Conservation (phyloP, 53 echinoderm and acorn worm genomes). For the Paracentrotus lividus region DNA sequence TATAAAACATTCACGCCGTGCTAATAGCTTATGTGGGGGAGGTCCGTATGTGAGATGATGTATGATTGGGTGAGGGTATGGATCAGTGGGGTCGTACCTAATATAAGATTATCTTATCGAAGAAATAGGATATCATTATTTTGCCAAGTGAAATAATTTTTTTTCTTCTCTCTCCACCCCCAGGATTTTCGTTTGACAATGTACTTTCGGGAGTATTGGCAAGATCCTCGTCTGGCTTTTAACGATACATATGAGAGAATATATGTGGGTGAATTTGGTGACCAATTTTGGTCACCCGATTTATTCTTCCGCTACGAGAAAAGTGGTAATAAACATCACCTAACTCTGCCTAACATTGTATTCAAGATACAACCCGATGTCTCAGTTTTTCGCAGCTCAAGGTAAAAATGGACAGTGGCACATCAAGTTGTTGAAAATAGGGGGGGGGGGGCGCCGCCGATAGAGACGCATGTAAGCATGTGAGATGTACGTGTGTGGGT, state of each 20-base stretch:
- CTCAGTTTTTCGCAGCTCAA: conserved; percentile 69
- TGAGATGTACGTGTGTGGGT: too few relatives aligned
- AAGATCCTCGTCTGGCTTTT: conserved; percentile 73
- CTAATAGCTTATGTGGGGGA: too few relatives aligned
- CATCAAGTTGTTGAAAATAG: too few relatives aligned
- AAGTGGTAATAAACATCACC: conserved; percentile 62
- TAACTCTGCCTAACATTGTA: conserved; percentile 73
- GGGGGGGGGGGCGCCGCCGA: too few relatives aligned
- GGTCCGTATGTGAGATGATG: too few relatives aligned
- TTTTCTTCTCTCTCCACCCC: background rate
- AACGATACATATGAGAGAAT: conserved; percentile 59
- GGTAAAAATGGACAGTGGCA: conserved; percentile 41
- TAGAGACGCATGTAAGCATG: too few relatives aligned
- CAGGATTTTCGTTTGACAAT: conserved; percentile 82
- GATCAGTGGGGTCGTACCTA: too few relatives aligned
- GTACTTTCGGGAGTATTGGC: conserved; percentile 78
- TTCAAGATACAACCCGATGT: conserved; percentile 73
- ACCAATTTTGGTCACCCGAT: conserved; percentile 79
- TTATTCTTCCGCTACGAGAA: conserved; percentile 84
- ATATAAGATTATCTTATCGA: too few relatives aligned
- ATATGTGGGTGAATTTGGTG: conserved; percentile 53
- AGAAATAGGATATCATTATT: too few relatives aligned
- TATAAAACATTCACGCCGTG: too few relatives aligned
- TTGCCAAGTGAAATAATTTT: background rate
- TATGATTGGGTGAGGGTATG: too few relatives aligned